A percentile compares a stretch with the other conserved stretches of the same genome.
Evolutionary conservation across 2,888 invertebrate genomes (phyloP).

Genomic region (Incurvaria masculella): DNA sequence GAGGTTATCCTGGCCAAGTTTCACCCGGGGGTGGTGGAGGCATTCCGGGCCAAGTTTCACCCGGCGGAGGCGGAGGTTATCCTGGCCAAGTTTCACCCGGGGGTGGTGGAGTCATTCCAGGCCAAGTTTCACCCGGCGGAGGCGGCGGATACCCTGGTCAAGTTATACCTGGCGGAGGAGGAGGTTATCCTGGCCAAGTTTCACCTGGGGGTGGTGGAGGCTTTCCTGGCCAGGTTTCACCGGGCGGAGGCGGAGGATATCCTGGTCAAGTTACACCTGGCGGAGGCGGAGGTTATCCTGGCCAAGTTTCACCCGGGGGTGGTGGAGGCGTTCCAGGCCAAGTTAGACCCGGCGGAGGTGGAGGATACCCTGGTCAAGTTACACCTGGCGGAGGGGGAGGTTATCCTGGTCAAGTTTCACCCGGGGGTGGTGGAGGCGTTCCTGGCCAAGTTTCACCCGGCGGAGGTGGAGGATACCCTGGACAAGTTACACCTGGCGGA

Average conservation of each 20-base stretch:
- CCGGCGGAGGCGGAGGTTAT: conserved; percentile 3
- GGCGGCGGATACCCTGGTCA: conserved; percentile 2
- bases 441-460: too few species aligned
- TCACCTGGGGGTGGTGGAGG: conserved; percentile 5
- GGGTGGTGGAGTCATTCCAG: conserved; percentile 11
- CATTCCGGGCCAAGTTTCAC: conserved; percentile 1
- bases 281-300: conserved; percentile 13
- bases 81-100: conserved; percentile 10
- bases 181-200: conserved; percentile 8
- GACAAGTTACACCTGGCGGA: conserved; percentile 5
- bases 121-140: conserved; percentile 6
- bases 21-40: conserved; percentile 1
- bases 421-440: conserved; percentile 7
- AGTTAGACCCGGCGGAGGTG: conserved; percentile 8
- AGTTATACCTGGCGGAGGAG: conserved; percentile 3
- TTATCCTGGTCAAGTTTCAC: conserved; percentile 6
- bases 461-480: conserved; percentile 5
- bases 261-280: conserved; percentile 9
- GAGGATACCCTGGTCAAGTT: neutral
- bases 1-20: conserved; percentile 3
- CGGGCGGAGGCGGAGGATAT: conserved; percentile 12
- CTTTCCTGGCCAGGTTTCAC: conserved; percentile 10
- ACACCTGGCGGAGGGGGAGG: conserved; percentile 3
- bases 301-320: conserved; percentile 13
- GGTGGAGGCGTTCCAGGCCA: conserved; percentile 7